phyloP scores from a whole-genome alignment of 2,113 vertebrate genomes.

The Sus scrofa region T2T-Sscrofa CM000812.6:243940001-243940500 shows the following conservation, averaged over 20 bases:
- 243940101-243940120: neutral
- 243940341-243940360: constrained; percentile 56
- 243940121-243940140: neutral
- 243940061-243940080: neutral
- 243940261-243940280: neutral
- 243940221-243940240: neutral
- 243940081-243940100: neutral
- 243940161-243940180: neutral
- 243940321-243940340: constrained; percentile 57
- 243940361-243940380: constrained; percentile 57
- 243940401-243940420: constrained; percentile 37
- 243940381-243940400: constrained; percentile 56
- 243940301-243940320: constrained; percentile 49
- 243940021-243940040: constrained; percentile 7
- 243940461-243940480: constrained; percentile 41
- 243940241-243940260: neutral
- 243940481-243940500: constrained; percentile 5
- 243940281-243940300: constrained; percentile 35
- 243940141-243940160: neutral
- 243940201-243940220: neutral
- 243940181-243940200: neutral
- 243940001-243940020: constrained; percentile 1
- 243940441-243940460: constrained; percentile 47
- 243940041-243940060: constrained; percentile 40
- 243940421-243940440: constrained; percentile 40